Evolutionary conservation across 53 echinoderm and acorn worm species (phyloP).

Genomic region (Luidia sarsii): DNA sequence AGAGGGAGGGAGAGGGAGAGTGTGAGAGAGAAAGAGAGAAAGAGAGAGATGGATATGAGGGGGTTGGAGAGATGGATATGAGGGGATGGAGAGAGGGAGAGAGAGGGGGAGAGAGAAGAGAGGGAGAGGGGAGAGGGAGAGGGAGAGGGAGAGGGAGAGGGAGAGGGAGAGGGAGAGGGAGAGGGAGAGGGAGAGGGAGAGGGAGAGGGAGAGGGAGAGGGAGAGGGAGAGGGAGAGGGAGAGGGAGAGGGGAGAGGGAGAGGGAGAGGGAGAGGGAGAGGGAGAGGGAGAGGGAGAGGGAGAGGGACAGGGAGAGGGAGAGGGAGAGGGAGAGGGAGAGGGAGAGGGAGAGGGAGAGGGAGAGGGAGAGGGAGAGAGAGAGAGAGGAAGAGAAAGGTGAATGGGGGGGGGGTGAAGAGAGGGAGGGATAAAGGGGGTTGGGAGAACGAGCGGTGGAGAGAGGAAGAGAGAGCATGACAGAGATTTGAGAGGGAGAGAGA

Average conservation of each 20-base stretch:
- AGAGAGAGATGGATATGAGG: not conserved
- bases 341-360: not conserved
- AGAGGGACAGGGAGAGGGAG: not conserved
- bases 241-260: not conserved
- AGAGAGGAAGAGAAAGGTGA: not conserved
- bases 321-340: not conserved
- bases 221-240: not conserved
- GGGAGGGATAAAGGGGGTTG: too few relatives aligned
- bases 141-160: not conserved
- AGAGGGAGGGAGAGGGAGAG: too few relatives aligned
- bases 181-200: not conserved
- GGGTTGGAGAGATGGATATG: not conserved
- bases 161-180: not conserved
- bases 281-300: not conserved
- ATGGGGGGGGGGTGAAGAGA: too few relatives aligned
- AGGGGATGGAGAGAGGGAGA: not conserved
- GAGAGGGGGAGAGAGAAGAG: not conserved
- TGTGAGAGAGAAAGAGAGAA: not conserved
- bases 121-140: not conserved
- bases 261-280: not conserved
- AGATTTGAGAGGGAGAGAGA: too few relatives aligned
- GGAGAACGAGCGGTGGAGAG: too few relatives aligned
- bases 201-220: not conserved
- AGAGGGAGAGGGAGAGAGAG: not conserved
- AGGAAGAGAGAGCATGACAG: too few relatives aligned